These are phyloP conservation scores for Dasyornis broadbenti DNA, from an alignment of 2,113 vertebrate genomes.

Conservation along the genomic window DNA sequence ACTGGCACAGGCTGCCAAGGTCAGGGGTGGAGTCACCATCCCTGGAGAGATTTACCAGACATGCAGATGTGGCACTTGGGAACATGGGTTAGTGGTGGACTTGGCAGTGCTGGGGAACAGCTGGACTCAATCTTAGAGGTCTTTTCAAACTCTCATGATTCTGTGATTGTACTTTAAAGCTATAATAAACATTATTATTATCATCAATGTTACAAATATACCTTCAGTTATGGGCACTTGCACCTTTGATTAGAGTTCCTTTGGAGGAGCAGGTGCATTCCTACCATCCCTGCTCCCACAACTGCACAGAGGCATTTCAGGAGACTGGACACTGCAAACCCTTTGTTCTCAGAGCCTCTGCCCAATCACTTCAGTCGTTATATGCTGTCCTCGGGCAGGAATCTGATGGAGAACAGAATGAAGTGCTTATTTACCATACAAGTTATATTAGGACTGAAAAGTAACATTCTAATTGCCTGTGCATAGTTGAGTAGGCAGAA, in stretches of 20 bases:
- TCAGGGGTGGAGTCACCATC: not conserved
- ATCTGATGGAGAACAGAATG: not conserved
- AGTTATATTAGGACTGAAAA: not conserved
- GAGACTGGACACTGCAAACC: not conserved
- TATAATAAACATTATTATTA: not conserved
- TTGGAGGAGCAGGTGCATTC: not conserved
- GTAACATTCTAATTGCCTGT: not conserved
- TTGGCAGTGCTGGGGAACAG: not conserved
- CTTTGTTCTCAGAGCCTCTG: not conserved
- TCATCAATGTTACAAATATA: not conserved
- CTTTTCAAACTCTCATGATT: not conserved
- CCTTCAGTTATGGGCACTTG: not conserved
- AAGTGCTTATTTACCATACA: not conserved
- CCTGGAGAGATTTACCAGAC: not conserved
- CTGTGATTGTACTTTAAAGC: not conserved
- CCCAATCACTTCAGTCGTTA: not conserved
- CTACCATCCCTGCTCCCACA: not conserved
- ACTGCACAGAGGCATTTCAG: not conserved
- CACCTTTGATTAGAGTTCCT: not conserved
- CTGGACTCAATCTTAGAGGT: not conserved
- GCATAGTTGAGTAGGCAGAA: not conserved
- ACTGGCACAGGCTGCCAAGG: not conserved
- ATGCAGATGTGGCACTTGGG: rapidly evolving
- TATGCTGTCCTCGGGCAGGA: not conserved
- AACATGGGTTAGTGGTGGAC: not conserved